These are phyloP conservation scores for Sycobia sp. DNA, from an alignment of 1,140 invertebrate genomes.

Conservation along the genomic window DNA sequence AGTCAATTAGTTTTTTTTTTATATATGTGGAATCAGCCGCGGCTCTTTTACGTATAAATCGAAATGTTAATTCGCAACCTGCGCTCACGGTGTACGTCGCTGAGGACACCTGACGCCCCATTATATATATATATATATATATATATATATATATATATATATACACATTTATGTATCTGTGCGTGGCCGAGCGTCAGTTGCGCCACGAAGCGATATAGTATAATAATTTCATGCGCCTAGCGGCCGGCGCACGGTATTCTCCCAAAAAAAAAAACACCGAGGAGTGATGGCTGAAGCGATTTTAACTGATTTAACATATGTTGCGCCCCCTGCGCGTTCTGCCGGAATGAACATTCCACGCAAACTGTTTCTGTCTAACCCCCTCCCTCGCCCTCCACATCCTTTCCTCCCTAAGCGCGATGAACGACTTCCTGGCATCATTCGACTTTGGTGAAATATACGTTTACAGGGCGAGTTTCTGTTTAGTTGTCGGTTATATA, in stretches of 20 bases:
- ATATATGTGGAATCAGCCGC: too few species aligned
- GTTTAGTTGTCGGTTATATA: too few species aligned
- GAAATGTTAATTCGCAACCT: slow-evolving; percentile 1
- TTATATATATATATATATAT: too few species aligned
- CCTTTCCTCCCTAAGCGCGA: too few species aligned
- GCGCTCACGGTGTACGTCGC: too few species aligned
- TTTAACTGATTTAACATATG: slow-evolving; percentile 52
- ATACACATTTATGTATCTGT: neutral
- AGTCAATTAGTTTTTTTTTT: neutral
- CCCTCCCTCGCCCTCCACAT: too few species aligned
- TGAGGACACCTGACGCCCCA: too few species aligned
- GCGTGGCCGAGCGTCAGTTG: slow-evolving; percentile 9
- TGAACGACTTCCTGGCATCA: slow-evolving; percentile 39
- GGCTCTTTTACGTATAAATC: neutral
- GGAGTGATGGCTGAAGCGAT: slow-evolving; percentile 41
- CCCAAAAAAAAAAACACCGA: too few species aligned
- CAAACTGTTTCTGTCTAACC: slow-evolving; percentile 19
- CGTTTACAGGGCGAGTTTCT: neutral
- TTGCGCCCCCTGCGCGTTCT: slow-evolving; percentile 26
- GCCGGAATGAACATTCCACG: slow-evolving; percentile 28
- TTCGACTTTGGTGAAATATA: slow-evolving; percentile 17
- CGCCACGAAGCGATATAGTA: slow-evolving; percentile 15
- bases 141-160: too few species aligned
- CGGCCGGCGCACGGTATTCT: neutral
- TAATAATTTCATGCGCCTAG: slow-evolving; percentile 22